Evolutionary conservation across 2,113 vertebrate species (phyloP).

Genomic region (Pluvianellus socialis): DNA sequence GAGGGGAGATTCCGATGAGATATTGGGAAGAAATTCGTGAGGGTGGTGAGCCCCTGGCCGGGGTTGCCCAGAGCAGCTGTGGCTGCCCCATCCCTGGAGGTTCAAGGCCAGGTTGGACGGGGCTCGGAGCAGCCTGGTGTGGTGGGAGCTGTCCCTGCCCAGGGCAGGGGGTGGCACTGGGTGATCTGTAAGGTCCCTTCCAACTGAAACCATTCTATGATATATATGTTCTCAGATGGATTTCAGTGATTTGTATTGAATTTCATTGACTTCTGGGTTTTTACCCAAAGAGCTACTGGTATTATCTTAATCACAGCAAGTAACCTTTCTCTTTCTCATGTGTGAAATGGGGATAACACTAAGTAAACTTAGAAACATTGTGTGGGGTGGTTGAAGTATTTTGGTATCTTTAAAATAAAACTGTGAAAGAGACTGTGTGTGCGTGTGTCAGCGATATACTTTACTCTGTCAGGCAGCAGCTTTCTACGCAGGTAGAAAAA

Average conservation of each 20-base stretch:
- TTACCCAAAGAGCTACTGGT: background rate
- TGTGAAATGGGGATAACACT: background rate
- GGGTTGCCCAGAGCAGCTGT: no score
- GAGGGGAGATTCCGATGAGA: no score
- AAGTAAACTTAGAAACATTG: conserved; percentile 26
- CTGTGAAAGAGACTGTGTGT: background rate
- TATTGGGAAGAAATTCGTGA: no score
- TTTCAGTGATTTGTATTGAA: background rate
- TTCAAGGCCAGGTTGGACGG: no score
- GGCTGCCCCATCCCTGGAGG: no score
- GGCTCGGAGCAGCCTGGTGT: no score
- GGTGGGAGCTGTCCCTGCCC: no score
- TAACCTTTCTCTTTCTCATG: background rate
- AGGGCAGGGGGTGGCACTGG: no score
- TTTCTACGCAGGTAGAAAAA: background rate
- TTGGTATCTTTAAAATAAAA: background rate
- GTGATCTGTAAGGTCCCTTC: no score
- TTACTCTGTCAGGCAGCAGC: background rate
- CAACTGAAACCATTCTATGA: no score
- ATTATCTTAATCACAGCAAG: background rate
- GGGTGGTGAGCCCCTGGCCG: no score
- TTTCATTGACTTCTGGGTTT: background rate
- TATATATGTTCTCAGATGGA: background rate
- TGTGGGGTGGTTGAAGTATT: background rate
- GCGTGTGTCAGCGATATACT: accelerated